Evolutionary conservation across 2,797 vertebrate species (phyloP).

Genomic region (Babyrousa celebensis): DNA sequence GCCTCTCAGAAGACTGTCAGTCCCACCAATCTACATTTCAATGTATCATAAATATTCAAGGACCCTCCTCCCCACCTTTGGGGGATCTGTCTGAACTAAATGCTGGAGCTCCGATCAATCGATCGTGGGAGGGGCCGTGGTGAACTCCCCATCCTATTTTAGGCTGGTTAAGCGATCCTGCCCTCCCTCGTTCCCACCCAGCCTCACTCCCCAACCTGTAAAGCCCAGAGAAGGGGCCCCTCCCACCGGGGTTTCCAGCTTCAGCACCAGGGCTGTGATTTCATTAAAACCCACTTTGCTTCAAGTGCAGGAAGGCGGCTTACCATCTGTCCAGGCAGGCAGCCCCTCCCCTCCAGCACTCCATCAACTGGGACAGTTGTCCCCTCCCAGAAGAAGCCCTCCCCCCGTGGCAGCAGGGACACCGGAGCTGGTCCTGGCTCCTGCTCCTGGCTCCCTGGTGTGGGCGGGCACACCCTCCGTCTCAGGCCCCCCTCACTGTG

Average conservation of each 20-base stretch:
- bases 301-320: constrained; percentile 84
- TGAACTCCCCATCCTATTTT: constrained; percentile 78
- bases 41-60: constrained; percentile 86
- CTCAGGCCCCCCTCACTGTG: neutral
- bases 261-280: constrained; percentile 78
- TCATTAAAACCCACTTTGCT: constrained; percentile 88
- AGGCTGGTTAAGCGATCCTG: constrained; percentile 64
- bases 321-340: constrained; percentile 85
- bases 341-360: constrained; percentile 80
- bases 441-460: constrained; percentile 1
- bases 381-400: constrained; percentile 58
- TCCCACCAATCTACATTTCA: constrained; percentile 85
- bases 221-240: constrained; percentile 16
- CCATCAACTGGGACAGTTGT: constrained; percentile 83
- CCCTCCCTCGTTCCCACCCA: constrained; percentile 75
- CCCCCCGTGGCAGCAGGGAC: constrained; percentile 24
- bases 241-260: constrained; percentile 12
- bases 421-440: neutral
- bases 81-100: constrained; percentile 77
- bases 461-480: neutral
- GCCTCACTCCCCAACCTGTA: neutral
- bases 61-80: constrained; percentile 63
- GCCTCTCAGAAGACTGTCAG: constrained; percentile 80
- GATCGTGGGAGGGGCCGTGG: constrained; percentile 70
- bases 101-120: constrained; percentile 42